phyloP scores from a whole-genome alignment of 2,113 vertebrate species.

The Lepus timidus region DNA sequence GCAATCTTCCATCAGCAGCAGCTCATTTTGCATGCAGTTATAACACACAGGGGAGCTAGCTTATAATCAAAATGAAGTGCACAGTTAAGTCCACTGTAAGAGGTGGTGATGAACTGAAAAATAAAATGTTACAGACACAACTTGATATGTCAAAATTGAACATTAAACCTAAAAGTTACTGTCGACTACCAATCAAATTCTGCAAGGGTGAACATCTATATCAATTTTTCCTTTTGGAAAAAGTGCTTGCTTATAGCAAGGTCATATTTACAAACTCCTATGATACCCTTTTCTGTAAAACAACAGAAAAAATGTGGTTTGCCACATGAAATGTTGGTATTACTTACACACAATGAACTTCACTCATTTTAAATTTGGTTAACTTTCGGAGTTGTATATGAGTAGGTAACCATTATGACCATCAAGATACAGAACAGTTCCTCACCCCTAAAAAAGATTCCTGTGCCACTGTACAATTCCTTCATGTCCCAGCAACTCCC shows the following conservation, averaged over 20 bases:
- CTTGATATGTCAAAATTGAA: slow-evolving; percentile 49
- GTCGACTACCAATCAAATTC: neutral
- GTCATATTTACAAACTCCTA: slow-evolving; percentile 23
- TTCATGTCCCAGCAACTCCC: neutral
- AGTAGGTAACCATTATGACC: neutral
- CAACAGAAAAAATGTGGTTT: neutral
- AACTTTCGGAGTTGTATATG: neutral
- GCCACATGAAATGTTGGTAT: neutral
- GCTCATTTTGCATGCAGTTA: neutral
- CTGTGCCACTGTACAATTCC: neutral
- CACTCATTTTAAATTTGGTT: slow-evolving; percentile 10
- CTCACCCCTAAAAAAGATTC: neutral
- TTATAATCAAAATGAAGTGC: slow-evolving; percentile 2
- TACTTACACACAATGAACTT: neutral
- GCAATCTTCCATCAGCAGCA: neutral
- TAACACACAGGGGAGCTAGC: neutral
- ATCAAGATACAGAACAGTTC: neutral
- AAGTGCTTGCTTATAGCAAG: neutral
- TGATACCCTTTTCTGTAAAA: neutral
- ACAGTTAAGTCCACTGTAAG: slow-evolving; percentile 32
- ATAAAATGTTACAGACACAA: slow-evolving; percentile 40
- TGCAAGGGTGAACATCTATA: neutral
- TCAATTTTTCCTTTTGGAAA: slow-evolving; percentile 10
- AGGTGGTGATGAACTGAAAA: slow-evolving; percentile 33
- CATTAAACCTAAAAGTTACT: slow-evolving; percentile 60